A percentile compares a stretch with the other conserved stretches of the same genome.
phyloP scores from a whole-genome alignment of 2,888 invertebrate species.

The Agrenia bidenticulata region DNA sequence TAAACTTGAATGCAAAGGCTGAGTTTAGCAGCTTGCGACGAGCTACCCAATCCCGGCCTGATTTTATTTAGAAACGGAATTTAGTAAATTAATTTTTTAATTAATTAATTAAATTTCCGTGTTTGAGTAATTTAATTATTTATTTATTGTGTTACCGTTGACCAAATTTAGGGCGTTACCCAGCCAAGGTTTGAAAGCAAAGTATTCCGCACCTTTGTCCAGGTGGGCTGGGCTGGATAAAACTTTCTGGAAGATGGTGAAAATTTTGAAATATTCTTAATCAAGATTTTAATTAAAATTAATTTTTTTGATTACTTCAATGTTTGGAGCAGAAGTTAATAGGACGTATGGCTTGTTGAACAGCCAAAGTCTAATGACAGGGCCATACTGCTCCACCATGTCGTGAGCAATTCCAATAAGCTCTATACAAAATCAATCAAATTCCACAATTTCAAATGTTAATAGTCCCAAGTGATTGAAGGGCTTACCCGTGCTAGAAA shows the following conservation, averaged over 20 bases:
- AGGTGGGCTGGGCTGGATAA: slow-evolving; percentile 63
- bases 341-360: slow-evolving; percentile 3
- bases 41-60: slow-evolving; percentile 64
- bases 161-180: slow-evolving; percentile 63
- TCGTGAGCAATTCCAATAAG: background rate
- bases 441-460: no score
- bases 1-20: slow-evolving; percentile 74
- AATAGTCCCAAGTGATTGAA: no score
- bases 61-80: no score
- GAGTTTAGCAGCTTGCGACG: slow-evolving; percentile 73
- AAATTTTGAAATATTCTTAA: background rate
- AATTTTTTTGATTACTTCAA: background rate
- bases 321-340: background rate
- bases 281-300: background rate
- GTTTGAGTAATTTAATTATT: background rate
- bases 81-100: no score
- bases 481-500: no score
- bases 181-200: slow-evolving; percentile 62
- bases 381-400: background rate
- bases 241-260: slow-evolving; percentile 58
- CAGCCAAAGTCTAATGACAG: background rate
- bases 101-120: background rate
- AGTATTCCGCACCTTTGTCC: slow-evolving; percentile 63
- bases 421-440: background rate
- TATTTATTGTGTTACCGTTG: slow-evolving; percentile 55